Evolutionary conservation across 2,888 invertebrate species (phyloP), one percentile per base, ranked within the genome.

Genomic region (Meteorus colon): DNA sequence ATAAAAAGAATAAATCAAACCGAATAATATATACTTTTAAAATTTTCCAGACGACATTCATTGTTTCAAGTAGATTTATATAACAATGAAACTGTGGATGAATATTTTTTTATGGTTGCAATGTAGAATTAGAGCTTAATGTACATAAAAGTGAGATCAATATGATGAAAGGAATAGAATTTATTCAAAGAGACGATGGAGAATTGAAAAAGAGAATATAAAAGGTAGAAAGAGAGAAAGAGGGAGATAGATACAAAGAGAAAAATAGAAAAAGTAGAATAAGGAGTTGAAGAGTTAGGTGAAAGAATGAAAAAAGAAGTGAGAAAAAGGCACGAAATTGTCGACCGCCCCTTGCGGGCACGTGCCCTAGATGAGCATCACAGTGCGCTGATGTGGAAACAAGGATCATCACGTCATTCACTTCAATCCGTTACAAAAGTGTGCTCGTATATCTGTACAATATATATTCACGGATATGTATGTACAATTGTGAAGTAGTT

Each of bases 351-450:
- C 71, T 71, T 19, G 19, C 27, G 62, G 71, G 71, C 71, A 71
- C 71, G 71, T 71, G 71, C 62, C 71, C 71, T 59, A 71, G 71
- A 71, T 71, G 71, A 41, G 71, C 48, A 48, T 48, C 48, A 48
- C 48, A 5, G 48, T 48, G 48, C n/a, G 16, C 55, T 55, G 55
- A 55, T 55, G 55, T 19, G n/a, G 55, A 55, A 48, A 19, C 19
- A 19, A 62, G 71, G 45, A 62, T 62, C 60, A 65, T 41, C 41
- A 41, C 41, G 19, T 24, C 24, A 41, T 65, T 65, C 19, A 65
- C 62, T 71, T 29, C 5, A 37, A 71, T 19, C 37, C 19, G 41
- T 55, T 70, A 37, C 27, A 24, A 19, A 51, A 41, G 16, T 19
- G 2, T 24, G 10, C 41, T 19, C 19, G 10, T 37, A 24, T 34